Base-by-base conservation (phyloP, 37 sponge, comb jelly and placozoan species). In the Halisarca cf. caerulea region DNA sequence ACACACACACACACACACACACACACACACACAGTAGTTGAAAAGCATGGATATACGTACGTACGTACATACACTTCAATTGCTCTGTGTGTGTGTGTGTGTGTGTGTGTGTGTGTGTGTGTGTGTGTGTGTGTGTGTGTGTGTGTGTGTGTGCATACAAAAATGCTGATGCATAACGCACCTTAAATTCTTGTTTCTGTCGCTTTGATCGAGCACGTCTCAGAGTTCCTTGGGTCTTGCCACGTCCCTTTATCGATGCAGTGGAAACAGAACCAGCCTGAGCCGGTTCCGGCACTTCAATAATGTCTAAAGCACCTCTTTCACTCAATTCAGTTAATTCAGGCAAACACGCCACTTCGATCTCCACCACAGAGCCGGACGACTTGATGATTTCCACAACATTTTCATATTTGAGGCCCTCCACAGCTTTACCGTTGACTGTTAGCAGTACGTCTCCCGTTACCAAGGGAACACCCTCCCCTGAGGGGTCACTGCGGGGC, bases 341-440 rank as follows among this genome's bases (percentile, higher is more conserved):
- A 0, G 94, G 95, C 44, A 90, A 82, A 23, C 92, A 94, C 30
- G 87, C 93, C 21, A 97, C 95, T 51, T 58, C 61, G 23, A 97
- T 60, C 0, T 86, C 61, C 0, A 97, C 86, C 2, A 27, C 21
- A 27, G 90, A 90, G 0, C 95, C 92, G 0, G 90, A 88, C 0
- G 82, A 66, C 70, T 92, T 88, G 30, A 98, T 96, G 59, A 98
- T 61, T 14, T 98, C 96, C 54, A 94, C 95, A 3, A 98, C 95
- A 33, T 78, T 41, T 34, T 94, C 93, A 59, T 96, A 92, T 0
- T 91, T 72, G 15, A 66, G 81, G 34, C 92, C 91, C 44, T 94
- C 93, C 8, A 98, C 99, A 30, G 86, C 85, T 14, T 80, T 81
- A 0, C 91, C 94, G 78, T 98, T 98, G 17, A 98, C 99, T 57